phyloP scores from a whole-genome alignment of 1,140 invertebrate species.

The Procambarus clarkii region DNA sequence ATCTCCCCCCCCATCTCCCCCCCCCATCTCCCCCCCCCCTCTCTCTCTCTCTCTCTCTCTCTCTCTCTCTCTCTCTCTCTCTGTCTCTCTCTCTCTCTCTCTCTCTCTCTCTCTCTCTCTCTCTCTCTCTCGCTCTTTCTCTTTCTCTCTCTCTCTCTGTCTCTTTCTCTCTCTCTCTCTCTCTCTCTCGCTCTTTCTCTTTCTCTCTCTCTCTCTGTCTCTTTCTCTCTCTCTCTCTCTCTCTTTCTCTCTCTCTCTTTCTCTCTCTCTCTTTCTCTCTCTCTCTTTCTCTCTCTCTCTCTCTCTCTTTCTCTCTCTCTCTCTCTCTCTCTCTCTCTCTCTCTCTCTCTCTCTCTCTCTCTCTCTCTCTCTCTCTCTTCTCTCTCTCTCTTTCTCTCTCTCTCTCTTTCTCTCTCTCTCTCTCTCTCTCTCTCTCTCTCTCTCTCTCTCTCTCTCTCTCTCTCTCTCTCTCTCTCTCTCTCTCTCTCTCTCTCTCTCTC shows the following conservation, averaged over 20 bases:
- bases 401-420: background rate
- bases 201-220: background rate
- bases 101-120: background rate
- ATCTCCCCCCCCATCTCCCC: too few relatives aligned
- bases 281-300: background rate
- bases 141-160: background rate
- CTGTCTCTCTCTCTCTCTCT: background rate
- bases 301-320: background rate
- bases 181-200: background rate
- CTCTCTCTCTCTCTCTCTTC: background rate
- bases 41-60: background rate
- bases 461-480: background rate
- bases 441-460: background rate
- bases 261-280: background rate
- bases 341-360: conserved; percentile 19
- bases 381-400: background rate
- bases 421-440: background rate
- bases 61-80: conserved; percentile 3
- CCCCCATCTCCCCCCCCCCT: background rate
- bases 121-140: conserved; percentile 7
- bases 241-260: background rate
- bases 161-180: background rate
- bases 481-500: background rate
- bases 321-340: conserved; percentile 8
- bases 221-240: background rate